Base-by-base conservation (phyloP, 2,888 invertebrate species). In the Chloromyia formosa region DNA sequence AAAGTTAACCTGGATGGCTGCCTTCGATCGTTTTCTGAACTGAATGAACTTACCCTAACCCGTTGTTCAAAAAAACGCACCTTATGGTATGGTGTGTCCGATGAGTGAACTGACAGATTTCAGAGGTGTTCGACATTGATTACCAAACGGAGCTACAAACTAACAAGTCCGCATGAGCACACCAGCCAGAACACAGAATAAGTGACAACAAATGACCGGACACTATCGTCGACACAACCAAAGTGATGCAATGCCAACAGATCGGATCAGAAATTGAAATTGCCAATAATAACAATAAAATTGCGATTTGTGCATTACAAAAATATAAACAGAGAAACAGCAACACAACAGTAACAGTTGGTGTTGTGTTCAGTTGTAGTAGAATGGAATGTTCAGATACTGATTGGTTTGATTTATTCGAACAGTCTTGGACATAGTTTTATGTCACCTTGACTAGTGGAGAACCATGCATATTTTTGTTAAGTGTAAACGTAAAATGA, bases 201-300 rank as follows among this genome's bases (percentile, higher is more conserved):
- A 66, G 45, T 49, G 66, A 66, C 66, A 66, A 66, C 66, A 66
- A 66, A 66, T 66, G 66, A 45, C 22, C 49, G 14, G 49, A 42
- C 22, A 66, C 42, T 58, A 58, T 53, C 69, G 53, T 22, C 42
- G 27, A 71, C 56, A 58, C n/a, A n/a, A n/a, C 56, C 56, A 71
- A 35, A 71, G 58, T 71, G 71, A 71, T 71, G 71, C 71, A 71
- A 71, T 71, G 18, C 56, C 69, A 10, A 7, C 16, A 56, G 71
- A 69, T 69, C 71, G 71, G 42, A 71, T 71, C 71, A 56, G 71
- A 56, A 56, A 71, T 56, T 58, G 58, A 71, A 71, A 71, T 71
- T 56, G 71, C 56, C 35, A 71, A 71, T 71, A 71, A 71, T 71
- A 71, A 58, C 71, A 71, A 71, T 71, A 71, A 71, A 71, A 71